phyloP scores from a whole-genome alignment of 2,888 invertebrate species.

The Coecobrya sp. region DNA sequence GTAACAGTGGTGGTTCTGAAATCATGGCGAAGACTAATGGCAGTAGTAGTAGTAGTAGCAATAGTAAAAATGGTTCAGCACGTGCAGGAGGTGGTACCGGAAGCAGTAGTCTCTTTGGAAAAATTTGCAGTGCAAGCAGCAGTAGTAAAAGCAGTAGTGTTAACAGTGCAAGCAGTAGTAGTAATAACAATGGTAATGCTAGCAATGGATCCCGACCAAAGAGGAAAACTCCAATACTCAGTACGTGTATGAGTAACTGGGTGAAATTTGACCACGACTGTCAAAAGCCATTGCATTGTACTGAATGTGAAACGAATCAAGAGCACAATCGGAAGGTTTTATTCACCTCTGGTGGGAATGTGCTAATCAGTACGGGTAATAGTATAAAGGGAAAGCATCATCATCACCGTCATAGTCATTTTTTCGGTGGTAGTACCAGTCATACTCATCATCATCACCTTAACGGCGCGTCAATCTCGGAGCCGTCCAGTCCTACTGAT shows the following conservation, averaged over 20 bases:
- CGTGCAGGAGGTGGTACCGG: slow-evolving; percentile 61
- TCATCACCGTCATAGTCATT: slow-evolving; percentile 43
- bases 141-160: neutral
- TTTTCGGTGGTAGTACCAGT: slow-evolving; percentile 25
- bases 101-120: slow-evolving; percentile 50
- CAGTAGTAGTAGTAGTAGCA: neutral
- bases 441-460: slow-evolving; percentile 15
- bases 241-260: slow-evolving; percentile 77
- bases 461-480: slow-evolving; percentile 21
- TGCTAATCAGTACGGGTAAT: slow-evolving; percentile 69
- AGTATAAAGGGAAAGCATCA: slow-evolving; percentile 40
- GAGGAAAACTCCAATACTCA: slow-evolving; percentile 74
- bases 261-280: slow-evolving; percentile 81
- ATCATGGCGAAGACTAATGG: slow-evolving; percentile 11
- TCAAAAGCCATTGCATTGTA: slow-evolving; percentile 66
- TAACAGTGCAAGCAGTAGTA: neutral
- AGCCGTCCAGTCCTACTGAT: slow-evolving; percentile 47
- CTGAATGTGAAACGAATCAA: slow-evolving; percentile 72
- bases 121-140: neutral
- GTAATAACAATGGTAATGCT: neutral
- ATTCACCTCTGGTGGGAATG: slow-evolving; percentile 71
- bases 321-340: slow-evolving; percentile 70
- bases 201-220: slow-evolving; percentile 47
- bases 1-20: slow-evolving; percentile 58
- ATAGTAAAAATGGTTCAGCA: slow-evolving; percentile 24